Conservation (phyloP, 1,140 invertebrate genomes). For the Forficula auricularia region DNA sequence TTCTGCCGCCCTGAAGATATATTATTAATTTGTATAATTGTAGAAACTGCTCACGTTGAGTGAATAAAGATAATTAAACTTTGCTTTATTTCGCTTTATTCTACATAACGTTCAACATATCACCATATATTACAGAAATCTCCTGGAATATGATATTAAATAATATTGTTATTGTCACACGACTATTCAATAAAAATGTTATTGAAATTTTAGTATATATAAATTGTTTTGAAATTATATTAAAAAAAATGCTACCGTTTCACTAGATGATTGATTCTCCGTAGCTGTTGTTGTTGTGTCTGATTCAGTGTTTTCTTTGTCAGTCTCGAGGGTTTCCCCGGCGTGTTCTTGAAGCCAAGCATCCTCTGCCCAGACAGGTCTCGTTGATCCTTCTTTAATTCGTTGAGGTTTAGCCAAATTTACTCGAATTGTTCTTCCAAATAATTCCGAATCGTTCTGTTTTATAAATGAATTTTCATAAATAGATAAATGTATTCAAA, state of each 20-base stretch:
- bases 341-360: conserved; percentile 90
- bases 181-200: no score
- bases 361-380: conserved; percentile 94
- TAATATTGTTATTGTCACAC: no score
- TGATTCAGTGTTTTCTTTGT: conserved; percentile 28
- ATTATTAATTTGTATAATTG: no score
- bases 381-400: conserved; percentile 84
- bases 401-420: conserved; percentile 93
- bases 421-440: conserved; percentile 89
- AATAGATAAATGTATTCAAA: no score
- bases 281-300: conserved; percentile 10
- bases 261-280: no score
- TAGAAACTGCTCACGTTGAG: no score
- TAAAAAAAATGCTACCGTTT: conserved; percentile 7
- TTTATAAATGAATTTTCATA: conserved; percentile 17
- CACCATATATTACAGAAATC: no score
- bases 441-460: conserved; percentile 94
- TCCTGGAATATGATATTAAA: no score
- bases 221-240: conserved; percentile 7
- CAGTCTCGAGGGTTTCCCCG: conserved; percentile 56
- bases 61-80: no score
- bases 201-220: conserved; percentile 1
- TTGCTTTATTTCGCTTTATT: no score
- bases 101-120: no score
- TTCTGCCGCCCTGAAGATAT: no score